Percentiles rank a stretch among this genome's conserved stretches.
Conservation (phyloP, 2,113 vertebrate species). For the Thomomys bottae region DNA sequence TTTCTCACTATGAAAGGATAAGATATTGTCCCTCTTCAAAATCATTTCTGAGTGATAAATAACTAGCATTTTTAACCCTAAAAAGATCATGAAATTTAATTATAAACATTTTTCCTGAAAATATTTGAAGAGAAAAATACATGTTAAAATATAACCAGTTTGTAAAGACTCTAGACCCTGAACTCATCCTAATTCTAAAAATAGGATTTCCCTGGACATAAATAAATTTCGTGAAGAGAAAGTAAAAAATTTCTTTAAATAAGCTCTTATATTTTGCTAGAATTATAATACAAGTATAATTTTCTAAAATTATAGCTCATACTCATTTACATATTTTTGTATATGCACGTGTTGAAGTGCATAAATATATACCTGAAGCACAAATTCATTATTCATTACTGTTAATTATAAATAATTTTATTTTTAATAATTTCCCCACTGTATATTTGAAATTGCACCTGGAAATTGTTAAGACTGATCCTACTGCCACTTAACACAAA, state of each 20-base stretch:
- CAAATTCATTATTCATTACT: background rate
- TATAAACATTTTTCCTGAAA: background rate
- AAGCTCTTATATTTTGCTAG: background rate
- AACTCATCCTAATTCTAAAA: conserved; percentile 17
- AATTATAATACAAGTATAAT: background rate
- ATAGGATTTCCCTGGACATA: background rate
- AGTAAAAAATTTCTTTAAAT: background rate
- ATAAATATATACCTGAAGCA: background rate
- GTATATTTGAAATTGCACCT: background rate
- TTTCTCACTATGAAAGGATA: background rate
- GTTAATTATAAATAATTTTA: conserved; percentile 1
- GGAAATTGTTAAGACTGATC: background rate
- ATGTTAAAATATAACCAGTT: background rate
- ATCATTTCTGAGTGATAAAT: background rate
- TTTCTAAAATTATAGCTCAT: background rate
- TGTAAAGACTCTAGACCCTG: background rate
- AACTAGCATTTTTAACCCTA: conserved; percentile 24
- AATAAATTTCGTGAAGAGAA: background rate
- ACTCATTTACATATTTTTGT: background rate
- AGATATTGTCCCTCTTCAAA: background rate
- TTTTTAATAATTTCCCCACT: background rate
- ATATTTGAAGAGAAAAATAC: background rate
- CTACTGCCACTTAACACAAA: background rate
- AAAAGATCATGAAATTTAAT: conserved; percentile 17
- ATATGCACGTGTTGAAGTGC: background rate